Evolutionary conservation across 2,797 vertebrate species (phyloP).

Genomic region (Cottoperca gobio): DNA sequence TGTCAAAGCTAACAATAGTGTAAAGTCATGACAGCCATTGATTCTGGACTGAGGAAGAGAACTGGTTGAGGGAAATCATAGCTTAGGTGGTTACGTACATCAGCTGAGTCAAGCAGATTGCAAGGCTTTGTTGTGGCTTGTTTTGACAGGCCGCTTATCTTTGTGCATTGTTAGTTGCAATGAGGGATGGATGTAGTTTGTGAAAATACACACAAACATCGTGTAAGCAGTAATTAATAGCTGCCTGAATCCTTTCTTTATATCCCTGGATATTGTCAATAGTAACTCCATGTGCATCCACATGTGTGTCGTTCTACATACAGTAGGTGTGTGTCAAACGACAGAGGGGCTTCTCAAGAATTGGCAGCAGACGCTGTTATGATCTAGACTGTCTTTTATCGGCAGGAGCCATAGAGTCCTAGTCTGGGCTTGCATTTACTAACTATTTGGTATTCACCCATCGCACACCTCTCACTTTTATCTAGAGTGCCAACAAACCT

Average conservation of each 20-base stretch:
- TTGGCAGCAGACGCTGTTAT: neutral
- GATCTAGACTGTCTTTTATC: constrained; percentile 22
- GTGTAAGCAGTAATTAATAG: neutral
- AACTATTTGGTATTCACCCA: constrained; percentile 27
- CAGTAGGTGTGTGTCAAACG: neutral
- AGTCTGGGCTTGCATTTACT: constrained; percentile 7
- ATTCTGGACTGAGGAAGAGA: constrained; percentile 60
- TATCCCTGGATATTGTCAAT: neutral
- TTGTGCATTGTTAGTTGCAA: neutral
- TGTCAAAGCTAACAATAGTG: constrained; percentile 71
- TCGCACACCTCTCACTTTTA: neutral
- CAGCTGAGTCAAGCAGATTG: constrained; percentile 10
- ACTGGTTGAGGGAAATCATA: constrained; percentile 18
- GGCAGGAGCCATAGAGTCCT: neutral
- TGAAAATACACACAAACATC: neutral
- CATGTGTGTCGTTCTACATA: neutral
- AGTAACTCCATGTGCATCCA: neutral
- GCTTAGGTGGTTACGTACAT: constrained; percentile 16
- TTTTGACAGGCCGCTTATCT: neutral
- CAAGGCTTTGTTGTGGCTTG: constrained; percentile 8
- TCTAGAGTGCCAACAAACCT: constrained; percentile 13
- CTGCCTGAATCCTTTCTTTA: neutral
- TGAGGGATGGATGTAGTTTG: neutral
- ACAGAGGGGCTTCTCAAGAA: neutral
- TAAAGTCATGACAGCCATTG: constrained; percentile 74